phyloP scores from a whole-genome alignment of 2,113 vertebrate genomes.

The Etheostoma cragini region DNA sequence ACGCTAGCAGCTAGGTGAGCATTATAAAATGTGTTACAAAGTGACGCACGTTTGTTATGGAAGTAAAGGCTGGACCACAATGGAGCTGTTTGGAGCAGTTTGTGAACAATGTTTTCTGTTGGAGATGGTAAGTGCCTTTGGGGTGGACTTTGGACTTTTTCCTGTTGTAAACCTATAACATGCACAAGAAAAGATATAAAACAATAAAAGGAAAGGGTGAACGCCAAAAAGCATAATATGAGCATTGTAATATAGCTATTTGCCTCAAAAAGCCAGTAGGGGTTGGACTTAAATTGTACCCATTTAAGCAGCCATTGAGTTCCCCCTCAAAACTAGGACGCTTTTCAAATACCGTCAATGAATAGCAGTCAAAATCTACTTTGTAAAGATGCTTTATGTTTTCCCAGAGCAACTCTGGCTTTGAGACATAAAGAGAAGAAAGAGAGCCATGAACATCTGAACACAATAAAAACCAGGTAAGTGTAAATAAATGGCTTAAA shows the following conservation, averaged over 20 bases:
- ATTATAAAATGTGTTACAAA: too few relatives aligned
- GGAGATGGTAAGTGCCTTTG: too few relatives aligned
- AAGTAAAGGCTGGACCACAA: too few relatives aligned
- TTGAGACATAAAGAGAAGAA: constrained; percentile 66
- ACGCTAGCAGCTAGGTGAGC: too few relatives aligned
- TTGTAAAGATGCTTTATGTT: not conserved
- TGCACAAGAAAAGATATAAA: too few relatives aligned
- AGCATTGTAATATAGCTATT: not conserved
- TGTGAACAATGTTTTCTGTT: too few relatives aligned
- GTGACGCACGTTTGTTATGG: too few relatives aligned
- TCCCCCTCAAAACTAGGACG: not conserved
- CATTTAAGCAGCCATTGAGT: not conserved
- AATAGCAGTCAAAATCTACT: not conserved
- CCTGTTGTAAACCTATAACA: too few relatives aligned
- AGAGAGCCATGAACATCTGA: constrained; percentile 81
- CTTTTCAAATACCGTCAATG: not conserved
- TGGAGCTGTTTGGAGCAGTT: too few relatives aligned
- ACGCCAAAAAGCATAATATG: too few relatives aligned
- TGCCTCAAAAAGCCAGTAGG: not conserved
- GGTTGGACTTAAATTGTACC: not conserved
- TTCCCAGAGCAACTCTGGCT: constrained; percentile 75
- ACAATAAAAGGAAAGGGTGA: too few relatives aligned
- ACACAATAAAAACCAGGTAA: constrained; percentile 78
- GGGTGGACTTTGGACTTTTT: too few relatives aligned
- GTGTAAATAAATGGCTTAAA: not conserved